phyloP scores from a whole-genome alignment of 2,888 invertebrate genomes.

The Drosophila nr. fundita region DNA sequence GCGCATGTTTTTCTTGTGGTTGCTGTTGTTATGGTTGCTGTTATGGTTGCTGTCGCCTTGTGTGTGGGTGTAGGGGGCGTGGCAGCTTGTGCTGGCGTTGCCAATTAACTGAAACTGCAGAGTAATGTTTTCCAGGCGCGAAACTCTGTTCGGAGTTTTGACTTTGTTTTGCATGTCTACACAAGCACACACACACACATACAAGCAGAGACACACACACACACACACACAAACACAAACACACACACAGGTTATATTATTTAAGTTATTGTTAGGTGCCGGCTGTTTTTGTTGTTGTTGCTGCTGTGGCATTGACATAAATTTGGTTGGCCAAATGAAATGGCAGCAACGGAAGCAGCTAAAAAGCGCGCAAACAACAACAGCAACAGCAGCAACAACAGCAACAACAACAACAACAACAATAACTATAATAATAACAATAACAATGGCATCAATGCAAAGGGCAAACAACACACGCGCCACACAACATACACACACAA shows the following conservation, averaged over 20 bases:
- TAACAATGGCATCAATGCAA: conserved; percentile 34
- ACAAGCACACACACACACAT: conserved; percentile 32
- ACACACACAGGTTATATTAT: conserved; percentile 24
- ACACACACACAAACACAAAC: conserved; percentile 4
- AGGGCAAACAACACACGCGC: conserved; percentile 60
- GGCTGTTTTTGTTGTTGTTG: conserved; percentile 53
- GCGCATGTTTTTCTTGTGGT: conserved; percentile 54
- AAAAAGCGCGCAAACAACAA: conserved; percentile 58
- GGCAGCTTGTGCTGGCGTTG: conserved; percentile 46
- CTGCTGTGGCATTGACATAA: conserved; percentile 76
- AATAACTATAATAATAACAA: conserved; percentile 20
- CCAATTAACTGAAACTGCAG: conserved; percentile 80
- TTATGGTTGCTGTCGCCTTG: conserved; percentile 30
- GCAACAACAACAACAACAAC: conserved; percentile 17
- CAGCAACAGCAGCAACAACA: conserved; percentile 32
- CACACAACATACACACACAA: conserved; percentile 28
- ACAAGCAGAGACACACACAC: conserved; percentile 18
- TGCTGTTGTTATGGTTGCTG: conserved; percentile 19
- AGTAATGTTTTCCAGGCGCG: conserved; percentile 70
- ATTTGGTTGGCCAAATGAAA: conserved; percentile 61
- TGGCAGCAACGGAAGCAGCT: conserved; percentile 63
- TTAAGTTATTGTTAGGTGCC: conserved; percentile 39
- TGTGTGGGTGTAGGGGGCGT: conserved; percentile 23
- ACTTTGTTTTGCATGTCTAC: conserved; percentile 52
- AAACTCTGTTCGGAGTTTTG: conserved; percentile 42